Conservation (phyloP, 2,888 invertebrate genomes). For the Cosmopolites sordidus region DNA sequence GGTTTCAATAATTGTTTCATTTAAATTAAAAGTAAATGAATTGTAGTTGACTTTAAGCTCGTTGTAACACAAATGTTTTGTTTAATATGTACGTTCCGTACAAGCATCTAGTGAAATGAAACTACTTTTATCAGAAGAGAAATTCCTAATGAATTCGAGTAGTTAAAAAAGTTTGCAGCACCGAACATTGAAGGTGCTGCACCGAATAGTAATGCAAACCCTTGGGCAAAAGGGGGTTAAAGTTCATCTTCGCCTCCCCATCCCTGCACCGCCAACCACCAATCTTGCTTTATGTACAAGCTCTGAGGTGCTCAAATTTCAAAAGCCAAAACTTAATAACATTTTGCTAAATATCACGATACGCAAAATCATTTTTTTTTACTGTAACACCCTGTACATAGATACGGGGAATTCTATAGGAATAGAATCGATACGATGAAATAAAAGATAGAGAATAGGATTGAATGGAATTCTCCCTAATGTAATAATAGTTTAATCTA, state of each 20-base stretch:
- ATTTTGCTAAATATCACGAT: too few species aligned
- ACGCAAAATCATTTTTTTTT: too few species aligned
- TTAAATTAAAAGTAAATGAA: too few species aligned
- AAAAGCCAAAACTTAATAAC: neutral
- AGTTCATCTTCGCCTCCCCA: constrained; percentile 37
- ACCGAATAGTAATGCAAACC: constrained; percentile 47
- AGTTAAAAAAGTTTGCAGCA: constrained; percentile 50
- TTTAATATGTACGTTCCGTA: constrained; percentile 45
- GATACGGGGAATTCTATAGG: neutral
- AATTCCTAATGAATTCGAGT: constrained; percentile 50
- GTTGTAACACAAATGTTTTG: constrained; percentile 29
- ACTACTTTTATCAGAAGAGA: constrained; percentile 48
- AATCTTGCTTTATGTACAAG: neutral
- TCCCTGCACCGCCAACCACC: neutral
- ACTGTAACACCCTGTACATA: too few species aligned
- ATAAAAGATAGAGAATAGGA: neutral
- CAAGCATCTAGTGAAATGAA: constrained; percentile 48
- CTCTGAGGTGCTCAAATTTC: neutral
- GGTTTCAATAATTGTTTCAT: too few species aligned
- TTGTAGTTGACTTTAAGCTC: too few species aligned
- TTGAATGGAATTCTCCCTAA: neutral
- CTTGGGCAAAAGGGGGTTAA: constrained; percentile 16
- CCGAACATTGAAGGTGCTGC: constrained; percentile 47
- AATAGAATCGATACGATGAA: neutral
- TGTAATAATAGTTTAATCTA: constrained; percentile 1